These are phyloP conservation scores for Chaetogeoica ovagalla DNA, from an alignment of 2,888 invertebrate genomes.

Conservation along the genomic window DNA sequence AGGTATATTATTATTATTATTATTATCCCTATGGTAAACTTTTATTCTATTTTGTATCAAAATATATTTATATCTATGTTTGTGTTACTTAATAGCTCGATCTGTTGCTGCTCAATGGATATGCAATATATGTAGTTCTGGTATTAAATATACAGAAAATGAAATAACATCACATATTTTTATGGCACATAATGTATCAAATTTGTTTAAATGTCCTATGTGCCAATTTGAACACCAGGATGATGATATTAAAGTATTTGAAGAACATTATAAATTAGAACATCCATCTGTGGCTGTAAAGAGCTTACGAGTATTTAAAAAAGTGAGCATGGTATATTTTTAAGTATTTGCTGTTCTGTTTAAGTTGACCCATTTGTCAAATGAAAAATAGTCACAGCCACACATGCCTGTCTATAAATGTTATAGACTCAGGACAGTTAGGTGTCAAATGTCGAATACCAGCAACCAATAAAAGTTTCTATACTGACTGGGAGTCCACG, in stretches of 20 bases:
- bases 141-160: slow-evolving; percentile 28
- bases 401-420: too few relatives aligned
- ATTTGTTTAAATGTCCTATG: slow-evolving; percentile 51
- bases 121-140: slow-evolving; percentile 50
- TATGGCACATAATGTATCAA: slow-evolving; percentile 26
- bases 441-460: too few relatives aligned
- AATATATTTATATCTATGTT: slow-evolving; percentile 5
- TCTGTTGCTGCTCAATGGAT: slow-evolving; percentile 35
- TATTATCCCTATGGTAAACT: neutral
- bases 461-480: too few relatives aligned
- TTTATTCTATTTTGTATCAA: neutral
- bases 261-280: slow-evolving; percentile 38
- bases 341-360: too few relatives aligned
- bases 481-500: too few relatives aligned
- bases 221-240: slow-evolving; percentile 45
- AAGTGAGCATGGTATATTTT: slow-evolving; percentile 20
- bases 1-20: slow-evolving; percentile 32
- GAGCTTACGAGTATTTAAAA: slow-evolving; percentile 40
- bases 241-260: slow-evolving; percentile 24
- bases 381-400: too few relatives aligned
- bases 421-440: too few relatives aligned
- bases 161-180: slow-evolving; percentile 50
- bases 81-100: neutral
- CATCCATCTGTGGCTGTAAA: slow-evolving; percentile 44
- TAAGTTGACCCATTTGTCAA: too few relatives aligned